phyloP scores from a whole-genome alignment of 2,888 invertebrate species.

The Rambutsinella grinnellia region DNA sequence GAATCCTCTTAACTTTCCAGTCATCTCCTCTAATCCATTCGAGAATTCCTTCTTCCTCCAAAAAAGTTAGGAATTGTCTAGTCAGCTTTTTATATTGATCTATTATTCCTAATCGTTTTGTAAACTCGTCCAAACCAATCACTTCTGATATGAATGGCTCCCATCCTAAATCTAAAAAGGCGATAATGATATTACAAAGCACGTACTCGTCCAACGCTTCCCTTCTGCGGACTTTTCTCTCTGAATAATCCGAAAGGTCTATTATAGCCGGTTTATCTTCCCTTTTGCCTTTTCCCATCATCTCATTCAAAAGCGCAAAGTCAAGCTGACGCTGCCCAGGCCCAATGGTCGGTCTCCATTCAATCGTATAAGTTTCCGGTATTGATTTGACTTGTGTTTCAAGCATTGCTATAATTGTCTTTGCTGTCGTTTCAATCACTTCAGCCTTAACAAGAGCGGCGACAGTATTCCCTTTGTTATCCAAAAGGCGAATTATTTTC shows the following conservation, averaged over 20 bases:
- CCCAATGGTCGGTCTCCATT: constrained; percentile 32
- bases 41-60: constrained; percentile 9
- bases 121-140: neutral
- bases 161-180: constrained; percentile 29
- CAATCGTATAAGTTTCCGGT: constrained; percentile 24
- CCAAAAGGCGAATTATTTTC: neutral
- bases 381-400: constrained; percentile 32
- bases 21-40: neutral
- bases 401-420: constrained; percentile 21
- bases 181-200: constrained; percentile 15
- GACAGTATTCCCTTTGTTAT: neutral
- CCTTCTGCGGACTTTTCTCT: neutral
- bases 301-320: neutral
- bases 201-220: constrained; percentile 7
- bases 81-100: neutral
- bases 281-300: neutral
- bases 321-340: neutral
- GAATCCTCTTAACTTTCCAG: neutral
- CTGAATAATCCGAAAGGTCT: constrained; percentile 2
- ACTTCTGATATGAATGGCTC: neutral
- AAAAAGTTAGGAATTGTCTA: constrained; percentile 4
- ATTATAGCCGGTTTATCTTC: no score
- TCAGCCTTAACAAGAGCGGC: constrained; percentile 16
- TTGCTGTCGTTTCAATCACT: constrained; percentile 20
- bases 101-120: neutral